Evolutionary conservation across 2,797 vertebrate genomes (phyloP).

Genomic region (Triplophysa bombifrons): DNA sequence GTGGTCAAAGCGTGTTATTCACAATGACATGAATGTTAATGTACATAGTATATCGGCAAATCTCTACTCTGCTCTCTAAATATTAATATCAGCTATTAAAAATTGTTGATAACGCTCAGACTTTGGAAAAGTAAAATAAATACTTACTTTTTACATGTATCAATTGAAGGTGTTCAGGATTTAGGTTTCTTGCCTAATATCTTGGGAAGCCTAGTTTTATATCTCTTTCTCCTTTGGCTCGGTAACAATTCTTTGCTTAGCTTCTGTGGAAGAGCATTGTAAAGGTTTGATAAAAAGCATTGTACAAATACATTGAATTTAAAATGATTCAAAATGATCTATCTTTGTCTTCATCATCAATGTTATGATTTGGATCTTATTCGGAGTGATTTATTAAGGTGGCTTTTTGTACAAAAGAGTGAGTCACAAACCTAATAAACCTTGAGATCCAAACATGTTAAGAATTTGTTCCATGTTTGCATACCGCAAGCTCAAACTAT

Average conservation of each 20-base stretch:
- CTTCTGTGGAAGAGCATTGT: not conserved
- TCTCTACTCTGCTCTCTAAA: no score
- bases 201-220: not conserved
- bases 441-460: not conserved
- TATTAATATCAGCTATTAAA: no score
- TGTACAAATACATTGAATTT: not conserved
- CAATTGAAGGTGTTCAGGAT: not conserved
- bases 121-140: not conserved
- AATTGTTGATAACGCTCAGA: no score
- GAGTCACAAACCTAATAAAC: not conserved
- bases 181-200: not conserved
- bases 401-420: not conserved
- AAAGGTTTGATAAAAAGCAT: not conserved
- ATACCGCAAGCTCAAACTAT: constrained; percentile 3
- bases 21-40: no score
- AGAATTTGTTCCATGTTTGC: constrained; percentile 6
- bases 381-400: not conserved
- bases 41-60: no score
- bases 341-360: not conserved
- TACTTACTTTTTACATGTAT: not conserved
- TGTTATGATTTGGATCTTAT: not conserved
- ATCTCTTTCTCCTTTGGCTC: not conserved
- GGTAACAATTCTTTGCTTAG: not conserved
- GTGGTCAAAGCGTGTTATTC: no score
- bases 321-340: not conserved